These are phyloP conservation scores for Cettia cetti DNA, from an alignment of 2,113 vertebrate genomes.

Conservation along the genomic window DNA sequence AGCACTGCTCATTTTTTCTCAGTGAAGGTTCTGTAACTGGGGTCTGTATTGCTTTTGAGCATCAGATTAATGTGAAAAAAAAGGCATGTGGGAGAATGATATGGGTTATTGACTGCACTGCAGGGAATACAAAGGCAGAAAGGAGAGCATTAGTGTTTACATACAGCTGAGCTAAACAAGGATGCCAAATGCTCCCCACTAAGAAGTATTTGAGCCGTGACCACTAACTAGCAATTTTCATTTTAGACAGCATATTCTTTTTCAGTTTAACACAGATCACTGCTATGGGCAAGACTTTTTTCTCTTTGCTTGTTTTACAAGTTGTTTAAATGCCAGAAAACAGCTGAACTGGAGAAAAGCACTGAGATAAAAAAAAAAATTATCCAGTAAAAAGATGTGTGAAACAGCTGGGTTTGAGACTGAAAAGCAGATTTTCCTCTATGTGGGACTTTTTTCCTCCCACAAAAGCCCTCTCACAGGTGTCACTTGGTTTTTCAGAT, in stretches of 20 bases:
- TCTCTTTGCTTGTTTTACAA: background rate
- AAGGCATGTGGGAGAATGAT: slow-evolving; percentile 6
- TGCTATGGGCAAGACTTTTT: background rate
- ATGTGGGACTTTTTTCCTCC: background rate
- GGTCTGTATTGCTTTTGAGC: background rate
- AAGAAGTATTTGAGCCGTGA: slow-evolving; percentile 3
- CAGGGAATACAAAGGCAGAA: background rate
- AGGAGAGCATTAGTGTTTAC: background rate
- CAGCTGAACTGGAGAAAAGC: background rate
- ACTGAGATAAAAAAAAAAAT: background rate
- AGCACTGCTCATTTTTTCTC: background rate
- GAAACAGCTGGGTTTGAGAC: background rate
- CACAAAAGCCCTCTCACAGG: background rate
- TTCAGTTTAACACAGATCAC: background rate
- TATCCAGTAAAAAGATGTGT: background rate
- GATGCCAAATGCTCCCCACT: background rate
- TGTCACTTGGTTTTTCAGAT: background rate
- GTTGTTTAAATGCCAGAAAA: background rate
- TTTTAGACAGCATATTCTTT: background rate
- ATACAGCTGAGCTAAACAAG: slow-evolving; percentile 19
- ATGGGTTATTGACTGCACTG: slow-evolving; percentile 18
- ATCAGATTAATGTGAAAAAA: slow-evolving; percentile 25
- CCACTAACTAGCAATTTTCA: slow-evolving; percentile 16
- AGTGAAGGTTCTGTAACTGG: background rate
- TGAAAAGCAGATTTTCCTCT: background rate